Conservation (phyloP, 2,797 vertebrate genomes). For the Rhabdomys pumilio region DNA sequence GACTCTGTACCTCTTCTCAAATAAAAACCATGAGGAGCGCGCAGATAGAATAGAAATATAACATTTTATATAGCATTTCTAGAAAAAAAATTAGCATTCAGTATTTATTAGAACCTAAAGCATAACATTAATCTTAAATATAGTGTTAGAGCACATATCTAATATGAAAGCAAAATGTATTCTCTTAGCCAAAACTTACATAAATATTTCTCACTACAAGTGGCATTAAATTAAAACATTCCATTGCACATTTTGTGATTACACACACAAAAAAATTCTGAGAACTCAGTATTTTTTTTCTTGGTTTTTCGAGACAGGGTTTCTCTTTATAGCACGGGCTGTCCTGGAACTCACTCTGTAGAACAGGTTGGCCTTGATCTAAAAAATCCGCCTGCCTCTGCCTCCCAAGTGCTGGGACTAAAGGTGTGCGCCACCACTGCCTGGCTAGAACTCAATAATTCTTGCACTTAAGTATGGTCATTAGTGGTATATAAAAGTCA, state of each 20-base stretch:
- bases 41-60: background rate
- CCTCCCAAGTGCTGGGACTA: no score
- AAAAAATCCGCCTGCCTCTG: no score
- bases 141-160: slow-evolving; percentile 9
- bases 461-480: background rate
- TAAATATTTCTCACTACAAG: slow-evolving; percentile 31
- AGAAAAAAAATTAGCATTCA: slow-evolving; percentile 36
- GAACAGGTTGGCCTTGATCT: no score
- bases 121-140: slow-evolving; percentile 20
- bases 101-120: slow-evolving; percentile 54
- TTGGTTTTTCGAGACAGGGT: no score
- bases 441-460: background rate
- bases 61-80: background rate
- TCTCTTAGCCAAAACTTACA: background rate
- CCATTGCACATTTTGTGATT: slow-evolving; percentile 32
- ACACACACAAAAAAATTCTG: slow-evolving; percentile 50
- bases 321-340: no score
- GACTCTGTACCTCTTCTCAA: background rate
- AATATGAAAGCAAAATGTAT: slow-evolving; percentile 28
- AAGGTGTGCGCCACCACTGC: no score
- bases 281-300: background rate
- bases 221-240: slow-evolving; percentile 59
- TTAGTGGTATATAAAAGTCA: background rate
- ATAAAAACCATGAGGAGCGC: background rate
- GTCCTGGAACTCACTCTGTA: no score